Evolutionary conservation across 2,888 invertebrate species (phyloP).

Genomic region (Caenorhabditis sp.): DNA sequence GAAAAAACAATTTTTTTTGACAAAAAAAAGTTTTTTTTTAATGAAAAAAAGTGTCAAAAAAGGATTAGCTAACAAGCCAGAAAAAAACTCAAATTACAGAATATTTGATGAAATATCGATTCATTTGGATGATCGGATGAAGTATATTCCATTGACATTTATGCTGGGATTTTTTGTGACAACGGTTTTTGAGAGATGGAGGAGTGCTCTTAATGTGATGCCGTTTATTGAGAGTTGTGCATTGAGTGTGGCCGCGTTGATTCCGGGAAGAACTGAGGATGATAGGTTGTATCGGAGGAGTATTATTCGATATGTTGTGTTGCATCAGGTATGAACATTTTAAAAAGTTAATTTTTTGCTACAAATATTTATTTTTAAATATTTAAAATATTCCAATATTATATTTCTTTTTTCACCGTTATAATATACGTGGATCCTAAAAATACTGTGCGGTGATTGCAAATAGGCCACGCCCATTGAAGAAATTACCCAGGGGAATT

Average conservation of each 20-base stretch:
- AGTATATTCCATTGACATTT: constrained; percentile 57
- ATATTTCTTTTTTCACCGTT: too few species aligned
- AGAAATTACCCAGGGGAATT: too few species aligned
- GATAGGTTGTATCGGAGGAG: constrained; percentile 38
- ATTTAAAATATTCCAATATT: too few species aligned
- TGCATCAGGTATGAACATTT: constrained; percentile 31
- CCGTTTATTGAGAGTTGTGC: constrained; percentile 54
- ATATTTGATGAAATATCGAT: constrained; percentile 45
- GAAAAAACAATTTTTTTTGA: too few species aligned
- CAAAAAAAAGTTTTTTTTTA: too few species aligned
- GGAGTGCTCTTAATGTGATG: constrained; percentile 46
- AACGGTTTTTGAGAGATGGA: constrained; percentile 56
- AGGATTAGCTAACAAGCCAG: too few species aligned
- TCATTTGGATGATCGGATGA: constrained; percentile 49
- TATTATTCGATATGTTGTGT: constrained; percentile 44
- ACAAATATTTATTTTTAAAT: too few species aligned
- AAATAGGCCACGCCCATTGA: too few species aligned
- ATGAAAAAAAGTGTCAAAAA: too few species aligned
- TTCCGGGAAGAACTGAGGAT: constrained; percentile 44
- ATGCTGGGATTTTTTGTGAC: constrained; percentile 63
- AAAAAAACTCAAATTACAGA: too few species aligned
- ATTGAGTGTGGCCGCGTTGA: constrained; percentile 39
- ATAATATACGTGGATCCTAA: too few species aligned
- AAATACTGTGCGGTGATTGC: too few species aligned
- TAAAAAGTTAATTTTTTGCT: background rate